Base-by-base conservation (phyloP, 2,797 vertebrate genomes). In the Danio kyathit region DNA sequence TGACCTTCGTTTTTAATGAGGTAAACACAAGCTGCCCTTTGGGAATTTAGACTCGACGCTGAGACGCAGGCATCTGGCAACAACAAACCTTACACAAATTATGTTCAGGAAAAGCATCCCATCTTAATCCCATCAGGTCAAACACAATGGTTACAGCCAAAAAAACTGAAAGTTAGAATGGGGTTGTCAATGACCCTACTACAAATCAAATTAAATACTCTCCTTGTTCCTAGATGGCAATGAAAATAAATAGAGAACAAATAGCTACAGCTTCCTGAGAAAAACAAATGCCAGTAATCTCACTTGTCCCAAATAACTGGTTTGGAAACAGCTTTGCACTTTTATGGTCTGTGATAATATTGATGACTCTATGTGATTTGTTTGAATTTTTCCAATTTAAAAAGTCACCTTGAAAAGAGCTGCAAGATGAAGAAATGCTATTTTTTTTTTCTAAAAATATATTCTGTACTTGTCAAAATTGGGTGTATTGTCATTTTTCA, bases 1-100 rank as follows among this genome's bases (percentile, higher is more conserved):
- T 82, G 75, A 83, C 82, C 81, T 86, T 86, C 74, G 73, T 76
- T 77, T 83, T 84, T 85, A 82, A 86, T 87, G 77, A 83, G 79
- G 78, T 81, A 84, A 86, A 83, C 83, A 84, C 72, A 70, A 76
- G 74, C 63, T 43, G 71, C 52, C 70, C 64, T 76, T 69, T 76
- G 70, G 69, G 74, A 73, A 38, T 71, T 75, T 63, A 80, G 14
- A 64, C 56, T 54, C 54, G 17, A 76, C 38, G n/a, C 67, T 73
- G 61, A 65, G 48, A 65, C 51, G 61, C 43, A 82, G 64, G 83
- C 83, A 85, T 85, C 77, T 85, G 82, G 82, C 83, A 76, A 71
- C 66, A 76, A 65, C 38, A 79, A 46, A 64, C 71, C 73, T 49
- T 70, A 80, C 70, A 77, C n/a, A 79, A 77, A 76, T 54, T 67